Conservation (phyloP, 2,888 invertebrate species). For the Megalurothrips usitatus region DNA sequence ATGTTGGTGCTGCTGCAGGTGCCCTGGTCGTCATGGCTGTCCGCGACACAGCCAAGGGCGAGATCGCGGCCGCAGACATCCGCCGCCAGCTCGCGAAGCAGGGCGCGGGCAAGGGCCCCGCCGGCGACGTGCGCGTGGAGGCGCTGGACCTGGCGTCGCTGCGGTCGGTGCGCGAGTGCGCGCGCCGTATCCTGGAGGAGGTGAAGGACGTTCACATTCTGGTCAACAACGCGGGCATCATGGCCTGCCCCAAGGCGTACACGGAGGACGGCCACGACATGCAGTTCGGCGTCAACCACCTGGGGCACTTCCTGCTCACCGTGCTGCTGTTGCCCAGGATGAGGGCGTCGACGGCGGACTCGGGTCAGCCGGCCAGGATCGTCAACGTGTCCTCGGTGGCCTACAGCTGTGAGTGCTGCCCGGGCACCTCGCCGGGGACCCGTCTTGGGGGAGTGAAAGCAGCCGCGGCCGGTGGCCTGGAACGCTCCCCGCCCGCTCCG, state of each 20-base stretch:
- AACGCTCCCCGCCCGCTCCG: no score
- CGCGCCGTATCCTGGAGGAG: conserved; percentile 37
- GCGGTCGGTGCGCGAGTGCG: conserved; percentile 54
- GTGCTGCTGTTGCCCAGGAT: conserved; percentile 57
- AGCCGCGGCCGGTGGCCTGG: no score
- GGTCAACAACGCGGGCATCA: conserved; percentile 45
- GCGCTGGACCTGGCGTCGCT: conserved; percentile 53
- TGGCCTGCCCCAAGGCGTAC: conserved; percentile 56
- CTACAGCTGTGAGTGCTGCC: conserved; percentile 42
- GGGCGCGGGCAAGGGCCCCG: background rate
- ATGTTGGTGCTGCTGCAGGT: conserved; percentile 38
- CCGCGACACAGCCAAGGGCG: conserved; percentile 46
- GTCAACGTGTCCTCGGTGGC: conserved; percentile 57
- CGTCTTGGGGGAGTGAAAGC: no score
- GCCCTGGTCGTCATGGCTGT: conserved; percentile 51
- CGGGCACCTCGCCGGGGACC: background rate
- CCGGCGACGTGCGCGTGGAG: conserved; percentile 30
- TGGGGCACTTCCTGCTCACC: conserved; percentile 59
- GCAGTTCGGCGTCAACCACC: conserved; percentile 63
- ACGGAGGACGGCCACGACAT: conserved; percentile 63
- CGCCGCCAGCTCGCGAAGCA: conserved; percentile 28
- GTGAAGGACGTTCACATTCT: conserved; percentile 36
- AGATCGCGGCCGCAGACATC: conserved; percentile 43
- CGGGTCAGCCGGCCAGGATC: conserved; percentile 51
- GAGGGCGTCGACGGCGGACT: conserved; percentile 43